Conservation (phyloP, 2,113 vertebrate species). For the Serinus canaria region DNA sequence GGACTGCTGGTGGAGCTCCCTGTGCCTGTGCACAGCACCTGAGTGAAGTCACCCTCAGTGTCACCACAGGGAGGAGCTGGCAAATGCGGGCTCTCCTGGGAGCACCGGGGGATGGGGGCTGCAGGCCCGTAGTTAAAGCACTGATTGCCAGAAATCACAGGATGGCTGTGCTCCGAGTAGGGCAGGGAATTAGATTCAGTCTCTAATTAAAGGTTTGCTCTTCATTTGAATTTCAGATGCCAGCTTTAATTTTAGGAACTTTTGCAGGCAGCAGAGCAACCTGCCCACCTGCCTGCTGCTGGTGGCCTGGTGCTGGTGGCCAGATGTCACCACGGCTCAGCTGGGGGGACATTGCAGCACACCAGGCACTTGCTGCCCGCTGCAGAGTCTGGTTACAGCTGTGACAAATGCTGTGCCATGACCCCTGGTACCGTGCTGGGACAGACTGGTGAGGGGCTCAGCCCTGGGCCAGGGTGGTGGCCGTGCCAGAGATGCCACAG, state of each 20-base stretch:
- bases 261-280: constrained; percentile 60
- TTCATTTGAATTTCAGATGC: constrained; percentile 83
- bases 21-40: neutral
- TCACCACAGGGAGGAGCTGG: fast-evolving
- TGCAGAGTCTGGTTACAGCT: neutral
- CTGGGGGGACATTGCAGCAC: neutral
- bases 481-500: fast-evolving
- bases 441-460: neutral
- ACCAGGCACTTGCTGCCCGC: neutral
- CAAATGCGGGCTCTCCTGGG: neutral
- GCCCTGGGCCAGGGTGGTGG: fast-evolving
- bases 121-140: constrained; percentile 66
- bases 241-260: constrained; percentile 79
- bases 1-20: neutral
- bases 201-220: constrained; percentile 82
- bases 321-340: neutral
- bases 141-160: constrained; percentile 81
- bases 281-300: constrained; percentile 51
- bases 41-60: neutral
- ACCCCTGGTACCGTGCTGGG: neutral
- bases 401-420: neutral
- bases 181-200: constrained; percentile 78
- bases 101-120: neutral
- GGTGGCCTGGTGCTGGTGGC: neutral
- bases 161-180: constrained; percentile 60